Conservation (phyloP, 1,140 invertebrate genomes). For the Delia radicum region DNA sequence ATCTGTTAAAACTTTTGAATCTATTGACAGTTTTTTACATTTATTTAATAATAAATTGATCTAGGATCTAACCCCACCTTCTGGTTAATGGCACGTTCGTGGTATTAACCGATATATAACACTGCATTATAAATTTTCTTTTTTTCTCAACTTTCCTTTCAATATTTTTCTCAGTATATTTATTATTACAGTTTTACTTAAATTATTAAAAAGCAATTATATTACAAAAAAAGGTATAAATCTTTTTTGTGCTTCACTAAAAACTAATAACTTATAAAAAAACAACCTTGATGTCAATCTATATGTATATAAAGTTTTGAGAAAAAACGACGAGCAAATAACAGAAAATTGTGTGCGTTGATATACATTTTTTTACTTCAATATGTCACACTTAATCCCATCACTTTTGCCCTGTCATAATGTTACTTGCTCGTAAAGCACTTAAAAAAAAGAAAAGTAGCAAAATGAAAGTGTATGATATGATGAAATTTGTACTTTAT, state of each 20-base stretch:
- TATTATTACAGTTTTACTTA: too few relatives aligned
- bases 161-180: not conserved
- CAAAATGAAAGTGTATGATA: not conserved
- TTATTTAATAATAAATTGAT: too few relatives aligned
- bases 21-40: too few relatives aligned
- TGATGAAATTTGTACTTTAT: not conserved
- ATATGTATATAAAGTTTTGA: not conserved
- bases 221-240: not conserved
- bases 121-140: too few relatives aligned
- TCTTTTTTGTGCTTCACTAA: not conserved
- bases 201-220: too few relatives aligned
- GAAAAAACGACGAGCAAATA: not conserved
- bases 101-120: too few relatives aligned
- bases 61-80: too few relatives aligned
- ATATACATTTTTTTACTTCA: not conserved
- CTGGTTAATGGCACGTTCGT: too few relatives aligned
- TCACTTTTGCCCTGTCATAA: not conserved
- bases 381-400: constrained; percentile 15
- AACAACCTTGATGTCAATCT: constrained; percentile 3
- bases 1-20: too few relatives aligned
- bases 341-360: not conserved
- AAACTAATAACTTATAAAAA: not conserved
- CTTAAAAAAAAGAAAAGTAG: not conserved
- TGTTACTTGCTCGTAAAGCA: too few relatives aligned
- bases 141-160: too few relatives aligned